Evolutionary conservation across 2,113 vertebrate genomes (phyloP).

Genomic region (Etia nguti): DNA sequence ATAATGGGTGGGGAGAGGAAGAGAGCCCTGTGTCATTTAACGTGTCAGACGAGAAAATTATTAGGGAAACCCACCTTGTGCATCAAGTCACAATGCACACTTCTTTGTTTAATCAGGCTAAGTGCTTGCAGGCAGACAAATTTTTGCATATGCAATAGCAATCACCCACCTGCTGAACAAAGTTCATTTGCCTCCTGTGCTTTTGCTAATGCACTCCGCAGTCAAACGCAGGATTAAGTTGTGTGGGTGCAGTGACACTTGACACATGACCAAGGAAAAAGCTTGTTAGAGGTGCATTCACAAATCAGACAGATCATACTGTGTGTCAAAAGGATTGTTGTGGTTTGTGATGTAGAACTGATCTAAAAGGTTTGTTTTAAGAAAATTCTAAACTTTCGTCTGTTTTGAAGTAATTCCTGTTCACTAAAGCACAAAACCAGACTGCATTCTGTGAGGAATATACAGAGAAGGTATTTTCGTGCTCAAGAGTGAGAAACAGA

Average conservation of each 20-base stretch:
- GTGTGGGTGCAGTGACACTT: not conserved
- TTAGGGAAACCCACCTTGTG: conserved; percentile 25
- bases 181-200: not conserved
- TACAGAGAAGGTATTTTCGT: not conserved
- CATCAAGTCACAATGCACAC: not conserved
- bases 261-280: not conserved
- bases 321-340: not conserved
- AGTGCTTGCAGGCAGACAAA: not conserved
- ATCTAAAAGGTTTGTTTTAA: not conserved
- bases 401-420: not conserved
- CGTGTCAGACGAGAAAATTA: conserved; percentile 4
- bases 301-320: not conserved
- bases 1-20: conserved; percentile 5
- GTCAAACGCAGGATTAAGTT: not conserved
- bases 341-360: not conserved
- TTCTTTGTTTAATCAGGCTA: not conserved
- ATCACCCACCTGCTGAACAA: conserved; percentile 7
- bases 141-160: not conserved
- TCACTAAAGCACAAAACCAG: not conserved
- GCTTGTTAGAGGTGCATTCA: not conserved
- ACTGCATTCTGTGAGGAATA: not conserved
- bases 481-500: not conserved
- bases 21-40: conserved; percentile 18
- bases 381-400: not conserved
- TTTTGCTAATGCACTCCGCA: not conserved